Evolutionary conservation across 2,113 vertebrate genomes (phyloP).

Genomic region (Aplodontia rufa): DNA sequence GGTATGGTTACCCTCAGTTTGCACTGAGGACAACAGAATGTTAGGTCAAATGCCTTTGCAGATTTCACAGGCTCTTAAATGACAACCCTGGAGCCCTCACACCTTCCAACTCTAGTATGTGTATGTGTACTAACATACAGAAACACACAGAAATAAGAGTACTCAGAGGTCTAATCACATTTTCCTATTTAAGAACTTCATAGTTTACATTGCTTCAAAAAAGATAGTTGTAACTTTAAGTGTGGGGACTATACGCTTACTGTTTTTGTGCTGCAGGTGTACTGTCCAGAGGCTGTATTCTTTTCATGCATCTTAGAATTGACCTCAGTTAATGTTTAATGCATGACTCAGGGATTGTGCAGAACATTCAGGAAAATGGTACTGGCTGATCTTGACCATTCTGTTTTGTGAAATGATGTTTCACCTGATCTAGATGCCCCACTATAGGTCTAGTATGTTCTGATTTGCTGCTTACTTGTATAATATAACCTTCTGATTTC

Average conservation of each 20-base stretch:
- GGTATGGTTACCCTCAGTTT: neutral
- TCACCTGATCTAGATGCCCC: fast-evolving
- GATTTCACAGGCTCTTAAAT: neutral
- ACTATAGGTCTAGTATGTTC: neutral
- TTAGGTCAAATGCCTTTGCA: neutral
- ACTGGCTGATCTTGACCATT: neutral
- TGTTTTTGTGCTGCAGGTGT: neutral
- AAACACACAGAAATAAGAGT: neutral
- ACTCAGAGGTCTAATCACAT: neutral
- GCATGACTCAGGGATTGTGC: neutral
- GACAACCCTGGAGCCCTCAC: neutral
- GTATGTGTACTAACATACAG: neutral
- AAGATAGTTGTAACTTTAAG: neutral
- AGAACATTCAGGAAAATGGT: neutral
- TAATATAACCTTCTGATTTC: neutral
- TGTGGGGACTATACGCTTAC: fast-evolving
- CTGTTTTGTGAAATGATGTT: neutral
- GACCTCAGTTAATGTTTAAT: neutral
- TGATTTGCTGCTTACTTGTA: neutral
- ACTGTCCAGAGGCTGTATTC: neutral
- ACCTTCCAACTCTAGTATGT: neutral
- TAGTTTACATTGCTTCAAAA: neutral
- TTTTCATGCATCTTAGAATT: neutral
- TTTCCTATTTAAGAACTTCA: neutral
- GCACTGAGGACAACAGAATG: neutral